A percentile compares a stretch with the other conserved stretches of the same genome.
Conservation (phyloP, 2,888 invertebrate species). For the Ophonus ardosiacus region DNA sequence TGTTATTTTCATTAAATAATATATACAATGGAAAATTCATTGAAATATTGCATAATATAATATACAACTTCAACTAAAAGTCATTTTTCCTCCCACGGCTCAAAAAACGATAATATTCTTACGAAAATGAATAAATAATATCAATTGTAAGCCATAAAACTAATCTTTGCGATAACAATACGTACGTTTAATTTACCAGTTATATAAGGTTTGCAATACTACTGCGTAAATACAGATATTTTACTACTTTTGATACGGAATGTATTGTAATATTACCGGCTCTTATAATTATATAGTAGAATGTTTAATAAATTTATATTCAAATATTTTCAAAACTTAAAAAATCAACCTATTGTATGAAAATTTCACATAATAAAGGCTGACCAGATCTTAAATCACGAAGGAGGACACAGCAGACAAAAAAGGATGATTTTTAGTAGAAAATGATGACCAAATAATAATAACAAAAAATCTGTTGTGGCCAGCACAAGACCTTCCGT, state of each 20-base stretch:
- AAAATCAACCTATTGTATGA: too few relatives aligned
- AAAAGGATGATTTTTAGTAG: too few relatives aligned
- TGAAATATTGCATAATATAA: neutral
- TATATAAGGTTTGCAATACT: conserved; percentile 21
- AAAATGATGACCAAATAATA: too few relatives aligned
- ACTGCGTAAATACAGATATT: neutral
- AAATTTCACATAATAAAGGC: too few relatives aligned
- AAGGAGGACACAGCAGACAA: too few relatives aligned
- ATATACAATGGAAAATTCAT: neutral
- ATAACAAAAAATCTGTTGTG: too few relatives aligned
- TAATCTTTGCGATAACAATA: conserved; percentile 28
- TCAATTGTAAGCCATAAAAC: conserved; percentile 33
- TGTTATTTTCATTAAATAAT: too few relatives aligned
- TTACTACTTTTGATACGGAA: neutral
- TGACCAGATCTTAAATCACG: too few relatives aligned
- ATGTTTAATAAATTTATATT: too few relatives aligned
- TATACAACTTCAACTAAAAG: neutral
- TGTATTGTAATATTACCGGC: neutral
- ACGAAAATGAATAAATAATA: conserved; percentile 14
- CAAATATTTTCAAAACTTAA: too few relatives aligned
- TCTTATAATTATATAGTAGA: neutral
- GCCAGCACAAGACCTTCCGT: too few relatives aligned
- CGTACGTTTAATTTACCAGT: conserved; percentile 26
- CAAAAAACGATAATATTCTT: conserved; percentile 8
- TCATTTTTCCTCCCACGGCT: neutral